Percentiles rank a stretch among this genome's conserved stretches.
phyloP scores from a whole-genome alignment of 2,113 vertebrate species.

The Rhinolophus sinicus region DNA sequence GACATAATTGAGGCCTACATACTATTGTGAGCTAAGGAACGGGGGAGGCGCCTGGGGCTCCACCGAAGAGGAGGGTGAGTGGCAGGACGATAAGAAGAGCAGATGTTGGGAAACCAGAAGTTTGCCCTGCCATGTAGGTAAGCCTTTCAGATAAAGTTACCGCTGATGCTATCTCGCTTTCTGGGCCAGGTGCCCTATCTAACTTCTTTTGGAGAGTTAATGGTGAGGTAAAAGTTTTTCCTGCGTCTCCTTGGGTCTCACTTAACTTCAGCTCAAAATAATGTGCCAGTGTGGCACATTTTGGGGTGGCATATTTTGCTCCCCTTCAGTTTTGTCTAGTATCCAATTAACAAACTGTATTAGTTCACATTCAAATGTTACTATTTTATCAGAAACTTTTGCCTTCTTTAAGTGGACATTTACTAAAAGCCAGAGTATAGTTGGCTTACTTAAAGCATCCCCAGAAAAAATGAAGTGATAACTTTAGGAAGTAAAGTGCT shows the following conservation, averaged over 20 bases:
- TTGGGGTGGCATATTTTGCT: background rate
- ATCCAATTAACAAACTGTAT: background rate
- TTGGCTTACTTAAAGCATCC: background rate
- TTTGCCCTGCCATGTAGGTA: background rate
- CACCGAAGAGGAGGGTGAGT: background rate
- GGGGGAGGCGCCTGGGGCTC: background rate
- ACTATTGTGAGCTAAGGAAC: background rate
- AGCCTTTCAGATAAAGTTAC: background rate
- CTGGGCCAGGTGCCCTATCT: background rate
- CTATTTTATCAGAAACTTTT: background rate
- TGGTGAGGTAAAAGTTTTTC: background rate
- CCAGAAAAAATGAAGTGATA: background rate
- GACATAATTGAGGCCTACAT: background rate
- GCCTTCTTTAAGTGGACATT: background rate
- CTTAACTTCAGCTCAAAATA: background rate
- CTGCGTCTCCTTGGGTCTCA: background rate
- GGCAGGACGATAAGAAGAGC: background rate
- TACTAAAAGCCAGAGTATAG: background rate
- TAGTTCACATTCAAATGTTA: background rate
- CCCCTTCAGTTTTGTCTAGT: background rate
- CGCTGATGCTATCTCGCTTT: background rate
- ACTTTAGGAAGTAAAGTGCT: background rate
- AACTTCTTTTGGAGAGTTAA: background rate
- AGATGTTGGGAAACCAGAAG: background rate
- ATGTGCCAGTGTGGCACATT: background rate